These are phyloP conservation scores for Pimpla rufipes DNA, from an alignment of 2,888 invertebrate species.

Conservation along the genomic window DNA sequence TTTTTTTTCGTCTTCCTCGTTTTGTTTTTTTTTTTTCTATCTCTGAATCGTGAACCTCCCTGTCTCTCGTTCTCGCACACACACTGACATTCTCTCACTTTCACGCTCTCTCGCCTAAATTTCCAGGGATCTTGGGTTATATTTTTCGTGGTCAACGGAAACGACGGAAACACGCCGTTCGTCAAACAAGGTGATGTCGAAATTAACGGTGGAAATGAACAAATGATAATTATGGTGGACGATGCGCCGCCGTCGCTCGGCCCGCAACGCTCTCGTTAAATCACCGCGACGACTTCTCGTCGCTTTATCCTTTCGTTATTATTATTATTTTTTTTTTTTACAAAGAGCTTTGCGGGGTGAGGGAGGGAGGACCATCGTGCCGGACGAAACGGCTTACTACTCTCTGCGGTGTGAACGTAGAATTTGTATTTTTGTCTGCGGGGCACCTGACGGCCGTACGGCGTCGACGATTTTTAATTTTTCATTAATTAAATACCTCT, in stretches of 20 bases:
- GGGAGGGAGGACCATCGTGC: conserved; percentile 74
- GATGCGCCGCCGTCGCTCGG: conserved; percentile 63
- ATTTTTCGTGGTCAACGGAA: conserved; percentile 63
- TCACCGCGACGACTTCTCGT: conserved; percentile 34
- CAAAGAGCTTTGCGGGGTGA: conserved; percentile 61
- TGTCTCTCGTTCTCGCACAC: conserved; percentile 60
- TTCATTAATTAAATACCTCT: conserved; percentile 48
- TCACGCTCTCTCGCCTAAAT: conserved; percentile 71
- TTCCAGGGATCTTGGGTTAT: conserved; percentile 69
- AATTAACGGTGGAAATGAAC: conserved; percentile 56
- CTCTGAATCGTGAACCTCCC: conserved; percentile 58
- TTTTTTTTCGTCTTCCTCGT: conserved; percentile 58
- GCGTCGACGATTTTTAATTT: conserved; percentile 69
- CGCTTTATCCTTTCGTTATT: conserved; percentile 28
- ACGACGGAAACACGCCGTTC: conserved; percentile 65
- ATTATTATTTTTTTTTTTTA: conserved; percentile 46
- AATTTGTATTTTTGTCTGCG: conserved; percentile 69
- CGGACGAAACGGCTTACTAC: conserved; percentile 76
- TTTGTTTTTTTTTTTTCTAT: conserved; percentile 54
- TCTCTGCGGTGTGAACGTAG: conserved; percentile 78
- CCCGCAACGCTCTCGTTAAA: conserved; percentile 48
- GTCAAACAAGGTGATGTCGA: conserved; percentile 60
- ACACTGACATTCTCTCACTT: conserved; percentile 64
- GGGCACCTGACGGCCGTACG: conserved; percentile 72
- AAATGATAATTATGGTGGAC: conserved; percentile 55